Evolutionary conservation across 1,140 invertebrate genomes (phyloP), one percentile per base, ranked within the genome.

Genomic region (Batillaria attramentaria): DNA sequence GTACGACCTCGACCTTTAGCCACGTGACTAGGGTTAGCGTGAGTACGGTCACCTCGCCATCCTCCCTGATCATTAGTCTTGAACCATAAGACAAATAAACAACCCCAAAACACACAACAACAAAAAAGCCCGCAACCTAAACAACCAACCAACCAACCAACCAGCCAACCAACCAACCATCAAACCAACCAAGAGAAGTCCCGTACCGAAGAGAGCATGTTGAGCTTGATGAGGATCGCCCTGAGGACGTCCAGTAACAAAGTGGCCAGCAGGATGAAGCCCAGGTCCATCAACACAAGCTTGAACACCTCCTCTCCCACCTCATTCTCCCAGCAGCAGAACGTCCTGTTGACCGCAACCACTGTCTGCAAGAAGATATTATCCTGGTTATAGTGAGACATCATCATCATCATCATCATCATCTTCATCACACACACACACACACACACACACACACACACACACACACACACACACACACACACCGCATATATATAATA

Each of bases 281-380:
- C 84, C 28, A 89, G 81, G 78, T 89, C 88, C 54, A 88, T 77
- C 42, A 88, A 57, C 4, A 89, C 78, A 5, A 89, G 80, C 77
- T 87, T 87, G 66, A 88, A 81, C 1, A 89, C 78, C 70, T 89
- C 84, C 50, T 88, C 88, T 8, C 88, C 88, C 20, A 89, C 85
- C 42, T 83, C 84, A 46, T 87, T 88, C 78, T 89, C 88, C 86
- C 87, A 89, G 70, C 88, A 89, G 73, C 84, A 84, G 33, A 79
- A 39, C 33, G n/a, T n/a, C n/a, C 62, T 65, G 28, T 31, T 31
- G 6, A 20, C 31, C 28, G 28, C 28, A 13, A 35, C 16, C 10
- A 8, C n/a, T 8, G 57, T 62, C 57, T 62, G 57, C 10, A 62
- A 16, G 57, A 8, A 62, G 46, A n/a, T 18, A 54, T 54, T 16